phyloP scores from a whole-genome alignment of 2,113 vertebrate genomes.

The Vulpes vulpes region DNA sequence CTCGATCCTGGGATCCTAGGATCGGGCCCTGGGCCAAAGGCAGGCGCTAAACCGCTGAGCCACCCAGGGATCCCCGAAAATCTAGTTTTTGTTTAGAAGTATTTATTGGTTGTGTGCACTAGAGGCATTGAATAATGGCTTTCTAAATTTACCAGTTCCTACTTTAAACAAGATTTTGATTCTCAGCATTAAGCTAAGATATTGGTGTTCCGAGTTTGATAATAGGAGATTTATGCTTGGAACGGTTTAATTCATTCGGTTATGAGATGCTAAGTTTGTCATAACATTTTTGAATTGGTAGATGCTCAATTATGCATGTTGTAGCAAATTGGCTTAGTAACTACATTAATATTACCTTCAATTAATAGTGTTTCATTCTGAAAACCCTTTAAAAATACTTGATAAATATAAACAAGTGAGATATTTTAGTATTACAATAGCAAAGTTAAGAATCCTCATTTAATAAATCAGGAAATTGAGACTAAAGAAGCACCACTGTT shows the following conservation, averaged over 20 bases:
- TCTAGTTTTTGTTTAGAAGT: neutral
- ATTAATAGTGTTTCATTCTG: neutral
- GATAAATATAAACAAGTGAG: neutral
- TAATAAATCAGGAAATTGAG: slow-evolving; percentile 18
- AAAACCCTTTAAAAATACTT: neutral
- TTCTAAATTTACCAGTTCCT: neutral
- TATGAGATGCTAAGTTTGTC: neutral
- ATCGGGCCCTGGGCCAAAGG: too few relatives aligned
- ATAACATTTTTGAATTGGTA: neutral
- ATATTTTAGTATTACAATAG: neutral
- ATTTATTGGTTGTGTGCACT: neutral
- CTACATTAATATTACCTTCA: neutral
- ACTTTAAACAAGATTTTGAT: neutral
- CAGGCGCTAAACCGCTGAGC: too few relatives aligned
- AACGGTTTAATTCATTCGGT: neutral
- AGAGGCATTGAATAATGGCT: neutral
- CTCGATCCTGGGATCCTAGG: too few relatives aligned
- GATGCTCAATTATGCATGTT: neutral
- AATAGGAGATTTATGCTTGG: neutral
- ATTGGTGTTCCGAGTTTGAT: slow-evolving; percentile 33
- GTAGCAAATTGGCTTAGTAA: slow-evolving; percentile 23
- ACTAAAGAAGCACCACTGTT: neutral
- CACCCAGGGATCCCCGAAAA: neutral
- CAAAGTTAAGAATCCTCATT: neutral
- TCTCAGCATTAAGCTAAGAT: neutral